Percentiles rank a stretch among this genome's conserved stretches.
These are phyloP conservation scores for Proales similis DNA, from an alignment of 1,140 invertebrate species.

Conservation along the genomic window DNA sequence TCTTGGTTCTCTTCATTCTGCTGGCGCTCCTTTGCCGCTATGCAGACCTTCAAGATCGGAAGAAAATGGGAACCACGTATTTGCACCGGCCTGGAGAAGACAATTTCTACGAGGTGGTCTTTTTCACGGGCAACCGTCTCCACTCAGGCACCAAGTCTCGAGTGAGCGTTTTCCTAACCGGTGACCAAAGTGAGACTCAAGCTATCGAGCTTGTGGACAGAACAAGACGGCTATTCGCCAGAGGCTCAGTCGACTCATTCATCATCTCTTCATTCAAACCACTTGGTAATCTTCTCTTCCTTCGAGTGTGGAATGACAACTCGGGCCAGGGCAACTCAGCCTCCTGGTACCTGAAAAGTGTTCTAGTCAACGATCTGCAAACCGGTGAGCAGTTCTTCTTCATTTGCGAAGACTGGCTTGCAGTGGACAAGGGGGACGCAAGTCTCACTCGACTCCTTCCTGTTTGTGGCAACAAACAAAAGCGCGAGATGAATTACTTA, in stretches of 20 bases:
- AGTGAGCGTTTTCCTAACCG: constrained; percentile 54
- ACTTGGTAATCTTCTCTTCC: constrained; percentile 55
- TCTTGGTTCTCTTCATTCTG: too few species aligned
- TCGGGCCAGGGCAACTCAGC: constrained; percentile 54
- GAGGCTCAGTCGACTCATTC: constrained; percentile 55
- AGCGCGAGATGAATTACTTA: constrained; percentile 54
- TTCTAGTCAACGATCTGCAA: constrained; percentile 57
- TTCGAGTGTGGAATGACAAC: constrained; percentile 59
- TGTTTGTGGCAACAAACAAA: constrained; percentile 54
- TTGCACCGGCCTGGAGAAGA: too few species aligned
- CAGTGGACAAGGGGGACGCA: constrained; percentile 58
- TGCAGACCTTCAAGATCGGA: too few species aligned
- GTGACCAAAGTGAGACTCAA: constrained; percentile 56
- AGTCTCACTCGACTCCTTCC: constrained; percentile 56
- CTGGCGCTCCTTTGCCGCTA: too few species aligned
- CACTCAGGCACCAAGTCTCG: constrained; percentile 56
- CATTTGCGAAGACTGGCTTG: constrained; percentile 54
- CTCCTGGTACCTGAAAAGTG: constrained; percentile 57
- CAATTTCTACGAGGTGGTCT: constrained; percentile 57
- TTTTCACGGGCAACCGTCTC: constrained; percentile 55
- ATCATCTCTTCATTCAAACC: constrained; percentile 55
- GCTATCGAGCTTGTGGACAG: constrained; percentile 51
- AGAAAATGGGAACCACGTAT: too few species aligned
- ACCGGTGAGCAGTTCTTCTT: constrained; percentile 56
- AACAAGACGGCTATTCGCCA: constrained; percentile 48